Percentiles rank a stretch among this genome's conserved stretches.
phyloP scores from a whole-genome alignment of 2,888 invertebrate genomes.

The Eupsilia transversa region DNA sequence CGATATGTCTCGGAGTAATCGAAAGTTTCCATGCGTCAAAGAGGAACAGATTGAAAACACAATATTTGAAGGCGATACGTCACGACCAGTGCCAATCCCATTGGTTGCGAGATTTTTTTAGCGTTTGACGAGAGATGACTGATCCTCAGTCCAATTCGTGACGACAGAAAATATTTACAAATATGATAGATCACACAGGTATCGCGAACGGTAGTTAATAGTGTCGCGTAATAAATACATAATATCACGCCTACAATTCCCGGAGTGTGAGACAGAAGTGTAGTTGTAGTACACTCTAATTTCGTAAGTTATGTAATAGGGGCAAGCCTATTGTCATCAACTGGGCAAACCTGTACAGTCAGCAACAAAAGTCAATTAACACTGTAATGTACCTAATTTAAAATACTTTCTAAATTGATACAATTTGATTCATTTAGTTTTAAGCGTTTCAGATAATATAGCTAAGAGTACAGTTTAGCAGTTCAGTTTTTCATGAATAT shows the following conservation, averaged over 20 bases:
- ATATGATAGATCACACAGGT: not conserved
- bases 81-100: not conserved
- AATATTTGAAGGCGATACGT: not conserved
- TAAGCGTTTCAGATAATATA: not conserved
- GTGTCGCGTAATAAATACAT: not conserved
- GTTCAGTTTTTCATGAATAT: not conserved
- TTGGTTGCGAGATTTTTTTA: not conserved
- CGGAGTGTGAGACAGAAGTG: not conserved
- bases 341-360: not conserved
- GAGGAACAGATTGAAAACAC: not conserved
- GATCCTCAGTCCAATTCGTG: not conserved
- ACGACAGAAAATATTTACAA: not conserved
- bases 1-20: not conserved
- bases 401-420: not conserved
- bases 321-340: not conserved
- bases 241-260: no score
- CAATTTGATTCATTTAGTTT: not conserved
- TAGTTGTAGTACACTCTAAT: not conserved
- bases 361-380: not conserved
- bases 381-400: not conserved
- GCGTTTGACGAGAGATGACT: no score
- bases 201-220: not conserved
- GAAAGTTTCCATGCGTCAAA: not conserved
- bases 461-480: not conserved
- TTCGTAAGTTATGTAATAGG: not conserved